These are phyloP conservation scores for Epizoanthus rinbou DNA, from an alignment of 92 coral and sea anemone genomes.

Conservation along the genomic window DNA sequence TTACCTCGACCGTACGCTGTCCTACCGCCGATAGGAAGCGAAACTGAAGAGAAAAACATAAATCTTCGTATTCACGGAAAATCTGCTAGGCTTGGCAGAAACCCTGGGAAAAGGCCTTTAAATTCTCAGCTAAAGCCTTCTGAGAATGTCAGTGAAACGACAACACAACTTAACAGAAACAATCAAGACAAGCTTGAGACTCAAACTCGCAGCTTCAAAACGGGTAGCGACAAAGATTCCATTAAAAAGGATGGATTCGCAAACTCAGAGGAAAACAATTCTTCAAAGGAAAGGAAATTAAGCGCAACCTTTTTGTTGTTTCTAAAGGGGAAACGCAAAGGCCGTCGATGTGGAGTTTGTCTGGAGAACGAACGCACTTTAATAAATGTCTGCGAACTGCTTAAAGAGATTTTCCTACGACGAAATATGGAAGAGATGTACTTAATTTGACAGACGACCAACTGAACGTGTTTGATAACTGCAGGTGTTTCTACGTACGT, in stretches of 20 bases:
- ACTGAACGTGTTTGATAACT: background rate
- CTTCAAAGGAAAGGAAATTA: constrained; percentile 48
- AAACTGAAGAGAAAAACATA: background rate
- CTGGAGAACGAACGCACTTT: constrained; percentile 75
- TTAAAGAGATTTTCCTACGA: constrained; percentile 82
- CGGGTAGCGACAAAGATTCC: background rate
- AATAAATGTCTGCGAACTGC: constrained; percentile 75
- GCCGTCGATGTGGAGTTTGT: constrained; percentile 81
- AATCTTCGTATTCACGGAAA: constrained; percentile 18
- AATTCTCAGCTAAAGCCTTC: background rate
- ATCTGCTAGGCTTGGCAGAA: constrained; percentile 11
- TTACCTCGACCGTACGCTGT: constrained; percentile 77
- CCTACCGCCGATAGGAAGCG: constrained; percentile 78
- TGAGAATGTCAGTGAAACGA: constrained; percentile 1
- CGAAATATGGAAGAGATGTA: constrained; percentile 95
- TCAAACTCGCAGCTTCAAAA: background rate
- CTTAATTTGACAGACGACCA: constrained; percentile 54
- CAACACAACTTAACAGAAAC: constrained; percentile 19
- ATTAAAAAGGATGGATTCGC: background rate
- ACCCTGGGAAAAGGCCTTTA: background rate
- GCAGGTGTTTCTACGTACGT: constrained; percentile 26
- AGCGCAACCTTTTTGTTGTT: constrained; percentile 68
- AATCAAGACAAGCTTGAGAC: constrained; percentile 2
- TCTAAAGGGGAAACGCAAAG: constrained; percentile 64
- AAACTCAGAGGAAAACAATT: constrained; percentile 2